A percentile compares a stretch with the other conserved stretches of the same genome.
These are phyloP conservation scores for Corynorhinus townsendii DNA, from an alignment of 2,113 vertebrate genomes.

Conservation along the genomic window DNA sequence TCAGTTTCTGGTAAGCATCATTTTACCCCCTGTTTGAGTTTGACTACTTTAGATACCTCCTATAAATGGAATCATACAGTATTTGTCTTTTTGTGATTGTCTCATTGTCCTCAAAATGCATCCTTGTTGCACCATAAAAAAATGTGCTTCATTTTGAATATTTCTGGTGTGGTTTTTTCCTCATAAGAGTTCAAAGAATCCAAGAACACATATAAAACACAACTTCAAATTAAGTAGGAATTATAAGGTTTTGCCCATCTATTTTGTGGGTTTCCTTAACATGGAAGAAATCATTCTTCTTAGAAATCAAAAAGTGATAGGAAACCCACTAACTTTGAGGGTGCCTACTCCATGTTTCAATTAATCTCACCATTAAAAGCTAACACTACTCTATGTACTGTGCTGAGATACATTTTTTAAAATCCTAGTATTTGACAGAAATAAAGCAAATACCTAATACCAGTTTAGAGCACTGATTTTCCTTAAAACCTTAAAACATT, in stretches of 20 bases:
- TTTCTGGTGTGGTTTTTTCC: background rate
- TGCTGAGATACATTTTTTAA: background rate
- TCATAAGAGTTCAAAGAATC: background rate
- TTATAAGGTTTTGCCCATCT: background rate
- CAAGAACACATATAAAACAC: background rate
- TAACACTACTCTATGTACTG: background rate
- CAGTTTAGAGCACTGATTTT: background rate
- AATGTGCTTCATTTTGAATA: background rate
- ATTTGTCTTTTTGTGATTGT: background rate
- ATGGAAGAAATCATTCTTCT: background rate
- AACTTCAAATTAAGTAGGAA: background rate
- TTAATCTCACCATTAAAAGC: background rate
- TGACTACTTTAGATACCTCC: background rate
- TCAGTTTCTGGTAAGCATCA: background rate
- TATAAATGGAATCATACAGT: background rate
- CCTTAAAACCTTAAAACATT: background rate
- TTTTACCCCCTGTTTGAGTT: background rate
- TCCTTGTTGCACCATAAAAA: background rate
- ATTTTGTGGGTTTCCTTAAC: background rate
- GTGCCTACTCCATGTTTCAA: background rate
- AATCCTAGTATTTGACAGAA: conserved; percentile 7
- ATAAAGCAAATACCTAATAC: background rate
- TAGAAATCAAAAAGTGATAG: background rate
- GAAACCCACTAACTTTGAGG: background rate
- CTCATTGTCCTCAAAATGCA: background rate